A percentile compares a stretch with the other conserved stretches of the same genome.
phyloP scores from a whole-genome alignment of 1,140 invertebrate genomes.

The Drosophila trapezifrons region DNA sequence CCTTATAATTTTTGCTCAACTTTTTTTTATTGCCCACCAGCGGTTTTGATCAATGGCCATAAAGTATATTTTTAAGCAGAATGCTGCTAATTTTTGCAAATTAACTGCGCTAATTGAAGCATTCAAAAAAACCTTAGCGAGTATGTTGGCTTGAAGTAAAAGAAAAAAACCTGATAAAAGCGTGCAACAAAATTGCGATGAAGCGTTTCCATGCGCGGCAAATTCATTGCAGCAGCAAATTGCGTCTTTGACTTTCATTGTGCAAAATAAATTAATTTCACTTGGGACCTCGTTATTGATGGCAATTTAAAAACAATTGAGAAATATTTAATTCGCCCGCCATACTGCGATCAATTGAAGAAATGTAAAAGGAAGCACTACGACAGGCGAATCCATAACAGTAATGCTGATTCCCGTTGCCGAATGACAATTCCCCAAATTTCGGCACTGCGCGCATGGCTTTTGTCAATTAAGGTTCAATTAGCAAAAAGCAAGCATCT shows the following conservation, averaged over 20 bases:
- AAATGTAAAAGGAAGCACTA: slow-evolving; percentile 49
- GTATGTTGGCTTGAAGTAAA: slow-evolving; percentile 32
- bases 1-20: slow-evolving; percentile 25
- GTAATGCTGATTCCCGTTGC: slow-evolving; percentile 12
- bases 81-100: slow-evolving; percentile 63
- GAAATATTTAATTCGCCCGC: slow-evolving; percentile 64
- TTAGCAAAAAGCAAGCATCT: slow-evolving; percentile 14
- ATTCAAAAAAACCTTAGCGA: slow-evolving; percentile 31
- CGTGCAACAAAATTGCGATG: slow-evolving; percentile 33
- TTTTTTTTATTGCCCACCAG: slow-evolving; percentile 16
- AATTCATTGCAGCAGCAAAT: slow-evolving; percentile 58
- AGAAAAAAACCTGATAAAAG: slow-evolving; percentile 6
- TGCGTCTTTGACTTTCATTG: slow-evolving; percentile 74
- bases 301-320: slow-evolving; percentile 82
- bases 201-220: slow-evolving; percentile 26
- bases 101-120: slow-evolving; percentile 65
- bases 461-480: slow-evolving; percentile 61
- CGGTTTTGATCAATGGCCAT: slow-evolving; percentile 56
- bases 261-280: slow-evolving; percentile 82
- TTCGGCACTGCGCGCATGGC: slow-evolving; percentile 48
- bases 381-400: slow-evolving; percentile 17
- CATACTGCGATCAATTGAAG: slow-evolving; percentile 68
- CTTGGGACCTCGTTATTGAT: slow-evolving; percentile 78
- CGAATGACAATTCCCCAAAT: slow-evolving; percentile 24
- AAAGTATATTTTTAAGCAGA: slow-evolving; percentile 48